phyloP scores from a whole-genome alignment of 2,113 vertebrate species.

The Sula dactylatra region DNA sequence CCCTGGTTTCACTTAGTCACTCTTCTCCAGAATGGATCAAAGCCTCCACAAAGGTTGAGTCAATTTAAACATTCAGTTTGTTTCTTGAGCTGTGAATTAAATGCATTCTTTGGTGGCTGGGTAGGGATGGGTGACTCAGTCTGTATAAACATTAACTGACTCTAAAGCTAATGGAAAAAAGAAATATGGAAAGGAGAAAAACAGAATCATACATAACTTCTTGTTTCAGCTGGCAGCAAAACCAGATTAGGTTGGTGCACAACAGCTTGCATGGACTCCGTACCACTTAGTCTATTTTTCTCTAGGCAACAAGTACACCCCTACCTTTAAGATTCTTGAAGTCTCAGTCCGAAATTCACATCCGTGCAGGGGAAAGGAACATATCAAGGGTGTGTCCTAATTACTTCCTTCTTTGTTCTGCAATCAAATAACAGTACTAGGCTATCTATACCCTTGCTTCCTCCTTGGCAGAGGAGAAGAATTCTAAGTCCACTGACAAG shows the following conservation, averaged over 20 bases:
- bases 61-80: slow-evolving; percentile 64
- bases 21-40: slow-evolving; percentile 54
- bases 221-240: slow-evolving; percentile 36
- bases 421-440: slow-evolving; percentile 23
- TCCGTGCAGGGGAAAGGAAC: slow-evolving; percentile 24
- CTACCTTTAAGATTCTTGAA: neutral
- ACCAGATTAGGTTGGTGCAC: neutral
- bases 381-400: slow-evolving; percentile 40
- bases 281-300: neutral
- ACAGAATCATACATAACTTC: slow-evolving; percentile 1
- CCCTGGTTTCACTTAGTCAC: slow-evolving; percentile 54
- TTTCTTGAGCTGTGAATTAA: slow-evolving; percentile 66
- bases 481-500: neutral
- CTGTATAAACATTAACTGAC: slow-evolving; percentile 65
- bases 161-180: slow-evolving; percentile 59
- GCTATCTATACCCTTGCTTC: slow-evolving; percentile 45
- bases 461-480: slow-evolving; percentile 28
- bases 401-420: slow-evolving; percentile 62
- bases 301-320: neutral
- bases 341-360: neutral
- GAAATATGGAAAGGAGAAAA: slow-evolving; percentile 46
- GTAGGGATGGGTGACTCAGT: slow-evolving; percentile 66
- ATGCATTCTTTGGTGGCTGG: slow-evolving; percentile 63
- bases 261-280: neutral
- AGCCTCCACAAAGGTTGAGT: slow-evolving; percentile 65